A percentile compares a stretch with the other conserved stretches of the same genome.
Conservation (phyloP, 2,888 invertebrate genomes). For the Torymus tubicola region DNA sequence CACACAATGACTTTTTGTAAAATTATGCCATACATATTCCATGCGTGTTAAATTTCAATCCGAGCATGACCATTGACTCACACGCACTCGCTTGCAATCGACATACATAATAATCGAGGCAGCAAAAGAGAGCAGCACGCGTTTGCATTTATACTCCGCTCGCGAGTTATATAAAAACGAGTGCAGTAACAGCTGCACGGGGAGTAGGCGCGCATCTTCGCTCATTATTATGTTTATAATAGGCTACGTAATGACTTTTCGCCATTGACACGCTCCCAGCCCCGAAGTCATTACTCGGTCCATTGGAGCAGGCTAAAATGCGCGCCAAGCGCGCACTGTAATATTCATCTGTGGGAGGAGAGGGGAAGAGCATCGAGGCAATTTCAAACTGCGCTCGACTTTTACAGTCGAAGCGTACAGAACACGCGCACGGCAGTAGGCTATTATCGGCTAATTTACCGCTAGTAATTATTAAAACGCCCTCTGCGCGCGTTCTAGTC, state of each 20-base stretch:
- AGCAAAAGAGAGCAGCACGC: no score
- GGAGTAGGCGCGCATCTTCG: conserved; percentile 3
- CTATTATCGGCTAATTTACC: conserved; percentile 33
- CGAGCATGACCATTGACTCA: no score
- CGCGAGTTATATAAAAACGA: conserved; percentile 20
- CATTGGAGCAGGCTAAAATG: conserved; percentile 44
- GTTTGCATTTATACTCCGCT: background rate
- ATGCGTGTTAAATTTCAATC: no score
- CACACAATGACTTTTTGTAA: no score
- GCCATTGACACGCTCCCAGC: conserved; percentile 17
- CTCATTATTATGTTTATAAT: conserved; percentile 44
- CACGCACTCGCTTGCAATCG: no score
- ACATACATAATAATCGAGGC: no score
- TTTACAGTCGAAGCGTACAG: conserved; percentile 6
- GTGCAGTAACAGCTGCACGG: no score
- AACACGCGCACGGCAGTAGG: no score
- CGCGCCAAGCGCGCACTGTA: conserved; percentile 1
- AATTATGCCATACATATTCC: no score
- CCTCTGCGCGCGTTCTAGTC: no score
- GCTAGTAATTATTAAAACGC: conserved; percentile 4
- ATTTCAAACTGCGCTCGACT: conserved; percentile 22
- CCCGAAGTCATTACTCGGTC: conserved; percentile 48
- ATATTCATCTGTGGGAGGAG: conserved; percentile 23
- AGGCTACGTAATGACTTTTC: conserved; percentile 41
- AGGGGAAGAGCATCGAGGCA: conserved; percentile 20